Evolutionary conservation across 2,113 vertebrate genomes (phyloP).

Genomic region (Pantherophis guttatus): DNA sequence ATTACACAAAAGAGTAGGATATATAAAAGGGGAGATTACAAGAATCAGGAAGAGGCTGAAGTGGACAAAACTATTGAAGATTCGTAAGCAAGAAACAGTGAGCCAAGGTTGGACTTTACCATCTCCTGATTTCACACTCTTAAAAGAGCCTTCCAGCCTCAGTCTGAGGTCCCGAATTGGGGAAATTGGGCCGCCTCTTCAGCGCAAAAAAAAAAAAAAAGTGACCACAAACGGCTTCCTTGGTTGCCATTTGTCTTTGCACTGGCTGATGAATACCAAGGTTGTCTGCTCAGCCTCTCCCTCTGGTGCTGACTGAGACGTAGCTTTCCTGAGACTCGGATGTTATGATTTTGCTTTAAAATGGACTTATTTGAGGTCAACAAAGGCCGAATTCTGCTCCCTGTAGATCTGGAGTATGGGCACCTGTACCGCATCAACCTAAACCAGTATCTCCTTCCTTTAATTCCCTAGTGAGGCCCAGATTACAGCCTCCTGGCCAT

Average conservation of each 20-base stretch:
- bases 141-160: neutral
- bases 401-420: neutral
- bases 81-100: neutral
- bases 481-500: neutral
- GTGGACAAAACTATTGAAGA: neutral
- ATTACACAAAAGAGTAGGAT: neutral
- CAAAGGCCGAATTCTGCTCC: neutral
- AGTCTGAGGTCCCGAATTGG: neutral
- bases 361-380: neutral
- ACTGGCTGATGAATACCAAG: neutral
- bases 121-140: neutral
- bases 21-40: neutral
- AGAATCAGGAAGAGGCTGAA: neutral
- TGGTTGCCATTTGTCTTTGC: neutral
- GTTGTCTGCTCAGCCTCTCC: neutral
- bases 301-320: neutral
- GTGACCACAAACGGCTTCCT: neutral
- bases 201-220: neutral
- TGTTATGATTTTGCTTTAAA: neutral
- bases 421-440: no score
- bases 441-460: neutral
- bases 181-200: neutral
- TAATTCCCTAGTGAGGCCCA: neutral
- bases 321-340: neutral
- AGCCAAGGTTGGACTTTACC: neutral